Conservation (phyloP, 2,888 invertebrate genomes). For the Adelphocoris suturalis region DNA sequence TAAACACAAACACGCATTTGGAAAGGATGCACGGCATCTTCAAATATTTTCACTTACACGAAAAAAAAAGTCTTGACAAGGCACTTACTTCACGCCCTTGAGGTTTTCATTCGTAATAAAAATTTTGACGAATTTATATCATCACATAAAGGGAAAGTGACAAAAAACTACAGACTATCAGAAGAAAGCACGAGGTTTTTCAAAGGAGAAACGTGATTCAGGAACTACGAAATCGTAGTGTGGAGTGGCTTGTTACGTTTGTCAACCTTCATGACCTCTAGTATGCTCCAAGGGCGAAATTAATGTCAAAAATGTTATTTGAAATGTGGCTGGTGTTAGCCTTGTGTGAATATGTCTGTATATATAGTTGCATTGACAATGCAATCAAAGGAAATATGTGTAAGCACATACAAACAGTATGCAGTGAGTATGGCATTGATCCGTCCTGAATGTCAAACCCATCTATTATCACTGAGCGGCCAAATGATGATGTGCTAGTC, state of each 20-base stretch:
- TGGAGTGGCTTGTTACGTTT: not conserved
- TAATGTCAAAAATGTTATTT: not conserved
- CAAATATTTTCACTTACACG: conserved; percentile 62
- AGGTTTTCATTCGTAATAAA: conserved; percentile 63
- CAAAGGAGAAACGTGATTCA: not conserved
- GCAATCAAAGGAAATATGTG: conserved; percentile 24
- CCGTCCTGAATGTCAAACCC: too few species aligned
- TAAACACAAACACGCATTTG: conserved; percentile 69
- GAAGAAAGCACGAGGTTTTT: not conserved
- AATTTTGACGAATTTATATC: not conserved
- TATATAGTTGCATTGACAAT: not conserved
- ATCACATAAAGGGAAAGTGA: not conserved
- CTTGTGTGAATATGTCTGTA: not conserved
- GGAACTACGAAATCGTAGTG: not conserved
- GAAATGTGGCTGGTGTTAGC: not conserved
- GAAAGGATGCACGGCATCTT: conserved; percentile 67
- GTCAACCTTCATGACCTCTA: not conserved
- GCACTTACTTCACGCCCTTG: conserved; percentile 63
- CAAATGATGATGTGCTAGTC: too few species aligned
- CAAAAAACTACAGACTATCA: not conserved
- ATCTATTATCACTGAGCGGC: too few species aligned
- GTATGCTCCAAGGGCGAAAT: not conserved
- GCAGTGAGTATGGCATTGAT: too few species aligned
- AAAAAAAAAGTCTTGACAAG: conserved; percentile 56
- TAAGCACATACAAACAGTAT: conserved; percentile 36